These are phyloP conservation scores for Idris sp. DNA, from an alignment of 1,140 invertebrate genomes.

Conservation along the genomic window DNA sequence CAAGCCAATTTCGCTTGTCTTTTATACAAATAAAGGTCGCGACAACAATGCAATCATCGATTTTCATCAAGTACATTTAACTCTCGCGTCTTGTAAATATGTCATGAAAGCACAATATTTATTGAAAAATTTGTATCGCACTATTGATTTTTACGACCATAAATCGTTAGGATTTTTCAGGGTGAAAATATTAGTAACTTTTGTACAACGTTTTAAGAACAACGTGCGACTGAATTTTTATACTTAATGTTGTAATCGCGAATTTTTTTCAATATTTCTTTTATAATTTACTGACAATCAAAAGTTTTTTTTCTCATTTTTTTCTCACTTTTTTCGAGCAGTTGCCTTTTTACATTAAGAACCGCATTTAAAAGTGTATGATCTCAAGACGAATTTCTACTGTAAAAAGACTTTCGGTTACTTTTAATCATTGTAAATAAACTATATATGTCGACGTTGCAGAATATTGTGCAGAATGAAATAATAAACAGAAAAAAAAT, in stretches of 20 bases:
- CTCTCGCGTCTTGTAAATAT: conserved; percentile 28
- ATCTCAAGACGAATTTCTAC: conserved; percentile 32
- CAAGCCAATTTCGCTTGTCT: conserved; percentile 13
- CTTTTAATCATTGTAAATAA: too few relatives aligned
- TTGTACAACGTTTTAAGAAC: conserved; percentile 1
- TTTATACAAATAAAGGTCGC: conserved; percentile 18
- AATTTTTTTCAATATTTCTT: too few relatives aligned
- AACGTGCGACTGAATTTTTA: conserved; percentile 29
- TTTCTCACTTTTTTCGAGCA: too few relatives aligned
- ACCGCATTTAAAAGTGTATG: conserved; percentile 31
- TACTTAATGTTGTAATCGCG: conserved; percentile 7
- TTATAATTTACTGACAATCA: too few relatives aligned
- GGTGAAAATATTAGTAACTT: too few relatives aligned
- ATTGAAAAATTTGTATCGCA: conserved; percentile 39
- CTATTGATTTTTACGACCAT: too few relatives aligned
- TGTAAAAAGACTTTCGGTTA: too few relatives aligned
- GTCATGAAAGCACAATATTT: conserved; percentile 44
- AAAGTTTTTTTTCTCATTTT: too few relatives aligned
- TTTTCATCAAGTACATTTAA: conserved; percentile 35
- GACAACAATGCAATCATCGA: conserved; percentile 25
- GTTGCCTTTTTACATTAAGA: too few relatives aligned
- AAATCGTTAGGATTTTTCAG: too few relatives aligned
- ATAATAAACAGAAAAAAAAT: conserved; percentile 20
- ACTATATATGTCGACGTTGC: too few relatives aligned
- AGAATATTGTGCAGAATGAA: background rate